Evolutionary conservation across 2,113 vertebrate species (phyloP).

Genomic region (Lathamus discolor): DNA sequence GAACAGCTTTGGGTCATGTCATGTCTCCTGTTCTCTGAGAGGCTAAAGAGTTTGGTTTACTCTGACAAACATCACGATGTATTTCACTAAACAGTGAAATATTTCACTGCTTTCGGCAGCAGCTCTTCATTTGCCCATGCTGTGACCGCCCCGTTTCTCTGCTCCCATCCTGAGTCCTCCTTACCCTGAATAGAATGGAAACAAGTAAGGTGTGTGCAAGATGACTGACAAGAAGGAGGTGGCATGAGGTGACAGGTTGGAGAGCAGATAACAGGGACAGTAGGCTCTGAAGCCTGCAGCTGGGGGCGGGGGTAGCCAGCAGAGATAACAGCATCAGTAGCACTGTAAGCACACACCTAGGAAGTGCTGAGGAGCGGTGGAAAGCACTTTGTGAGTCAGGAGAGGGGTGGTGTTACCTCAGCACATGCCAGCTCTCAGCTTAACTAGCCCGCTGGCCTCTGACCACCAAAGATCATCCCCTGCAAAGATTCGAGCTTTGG

Average conservation of each 20-base stretch:
- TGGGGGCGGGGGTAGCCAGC: neutral
- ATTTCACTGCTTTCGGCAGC: neutral
- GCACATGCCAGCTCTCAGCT: neutral
- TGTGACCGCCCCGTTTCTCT: neutral
- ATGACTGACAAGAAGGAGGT: neutral
- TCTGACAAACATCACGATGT: neutral
- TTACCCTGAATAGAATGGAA: neutral
- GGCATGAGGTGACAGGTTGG: neutral
- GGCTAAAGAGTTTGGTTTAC: neutral
- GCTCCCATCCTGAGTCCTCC: neutral
- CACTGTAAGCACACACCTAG: neutral
- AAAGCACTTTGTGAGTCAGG: neutral
- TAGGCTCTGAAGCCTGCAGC: neutral
- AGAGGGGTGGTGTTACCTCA: neutral
- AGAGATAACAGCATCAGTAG: neutral
- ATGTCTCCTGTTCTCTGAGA: neutral
- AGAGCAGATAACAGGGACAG: neutral
- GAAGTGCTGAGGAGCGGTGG: neutral
- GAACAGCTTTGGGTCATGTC: neutral
- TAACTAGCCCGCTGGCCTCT: neutral
- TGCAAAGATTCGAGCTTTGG: neutral
- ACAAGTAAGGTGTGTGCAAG: neutral
- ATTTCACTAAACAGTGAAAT: neutral
- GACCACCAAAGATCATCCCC: neutral
- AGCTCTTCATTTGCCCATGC: neutral